These are phyloP conservation scores for Rhinolophus sinicus DNA, from an alignment of 2,113 vertebrate genomes.

Conservation along the genomic window DNA sequence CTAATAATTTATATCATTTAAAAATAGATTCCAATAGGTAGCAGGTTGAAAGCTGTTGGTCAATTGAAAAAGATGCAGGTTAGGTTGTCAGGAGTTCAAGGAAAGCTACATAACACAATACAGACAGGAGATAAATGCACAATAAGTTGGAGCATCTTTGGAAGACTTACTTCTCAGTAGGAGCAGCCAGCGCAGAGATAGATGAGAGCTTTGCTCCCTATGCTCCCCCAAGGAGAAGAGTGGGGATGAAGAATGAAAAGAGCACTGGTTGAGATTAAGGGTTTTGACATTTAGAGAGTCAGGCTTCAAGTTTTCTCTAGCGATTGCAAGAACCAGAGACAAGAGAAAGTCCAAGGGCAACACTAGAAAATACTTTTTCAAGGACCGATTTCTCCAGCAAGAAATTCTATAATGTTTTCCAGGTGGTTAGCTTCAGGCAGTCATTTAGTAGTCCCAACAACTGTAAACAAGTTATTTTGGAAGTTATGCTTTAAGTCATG, in stretches of 20 bases:
- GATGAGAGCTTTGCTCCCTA: not conserved
- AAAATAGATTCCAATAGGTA: not conserved
- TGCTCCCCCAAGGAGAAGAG: not conserved
- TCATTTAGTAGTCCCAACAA: not conserved
- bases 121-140: not conserved
- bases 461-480: constrained; percentile 27
- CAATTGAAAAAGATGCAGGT: not conserved
- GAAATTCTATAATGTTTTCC: constrained; percentile 14
- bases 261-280: constrained; percentile 23
- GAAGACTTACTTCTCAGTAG: not conserved
- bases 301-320: constrained; percentile 34
- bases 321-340: not conserved
- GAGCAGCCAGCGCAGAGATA: not conserved
- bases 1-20: not conserved
- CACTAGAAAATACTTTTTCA: not conserved
- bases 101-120: not conserved
- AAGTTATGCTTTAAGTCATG: constrained; percentile 41
- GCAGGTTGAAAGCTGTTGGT: not conserved
- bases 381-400: constrained; percentile 23
- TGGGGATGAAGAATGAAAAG: not conserved
- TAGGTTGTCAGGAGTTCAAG: not conserved
- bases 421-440: constrained; percentile 24
- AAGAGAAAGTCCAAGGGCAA: not conserved
- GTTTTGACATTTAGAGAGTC: constrained; percentile 58
- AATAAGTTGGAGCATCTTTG: not conserved